Percentiles rank a stretch among this genome's conserved stretches.
Conservation (phyloP, 2,797 vertebrate genomes). For the Buphagus erythrorhynchus region DNA sequence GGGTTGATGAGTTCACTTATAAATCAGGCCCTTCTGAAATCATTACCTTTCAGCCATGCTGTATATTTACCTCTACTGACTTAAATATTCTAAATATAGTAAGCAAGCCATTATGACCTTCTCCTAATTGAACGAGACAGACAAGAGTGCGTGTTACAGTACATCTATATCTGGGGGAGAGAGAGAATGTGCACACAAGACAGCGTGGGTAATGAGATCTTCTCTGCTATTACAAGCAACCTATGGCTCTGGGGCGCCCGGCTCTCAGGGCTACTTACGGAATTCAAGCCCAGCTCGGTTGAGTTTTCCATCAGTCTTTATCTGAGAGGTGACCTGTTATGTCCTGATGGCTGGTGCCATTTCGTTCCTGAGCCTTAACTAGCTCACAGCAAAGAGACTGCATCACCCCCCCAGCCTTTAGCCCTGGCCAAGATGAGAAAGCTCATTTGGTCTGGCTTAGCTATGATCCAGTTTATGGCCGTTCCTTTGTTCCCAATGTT, state of each 20-base stretch:
- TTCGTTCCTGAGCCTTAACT: not conserved
- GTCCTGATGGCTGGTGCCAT: not conserved
- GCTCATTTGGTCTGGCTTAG: not conserved
- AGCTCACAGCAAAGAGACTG: not conserved
- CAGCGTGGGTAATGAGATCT: slow-evolving; percentile 45
- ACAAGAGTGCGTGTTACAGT: not conserved
- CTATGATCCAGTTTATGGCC: slow-evolving; percentile 2
- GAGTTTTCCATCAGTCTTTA: slow-evolving; percentile 12
- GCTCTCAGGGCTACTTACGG: not conserved
- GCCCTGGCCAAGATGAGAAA: not conserved
- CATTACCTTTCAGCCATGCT: not conserved
- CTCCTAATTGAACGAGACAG: slow-evolving; percentile 27
- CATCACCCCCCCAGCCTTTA: not conserved
- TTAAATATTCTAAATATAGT: slow-evolving; percentile 32
- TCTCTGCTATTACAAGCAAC: slow-evolving; percentile 34
- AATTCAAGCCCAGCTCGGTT: not conserved
- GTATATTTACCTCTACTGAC: slow-evolving; percentile 14
- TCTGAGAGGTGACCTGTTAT: not conserved
- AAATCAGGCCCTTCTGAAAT: not conserved
- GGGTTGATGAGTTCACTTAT: not conserved
- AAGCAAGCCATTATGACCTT: slow-evolving; percentile 37
- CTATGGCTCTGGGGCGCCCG: not conserved
- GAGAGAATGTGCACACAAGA: slow-evolving; percentile 11
- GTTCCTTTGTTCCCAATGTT: slow-evolving; percentile 22
- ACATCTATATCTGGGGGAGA: slow-evolving; percentile 19